A percentile compares a stretch with the other conserved stretches of the same genome.
These are phyloP conservation scores for Tupaia tana DNA, from an alignment of 2,113 vertebrate genomes.

Conservation along the genomic window DNA sequence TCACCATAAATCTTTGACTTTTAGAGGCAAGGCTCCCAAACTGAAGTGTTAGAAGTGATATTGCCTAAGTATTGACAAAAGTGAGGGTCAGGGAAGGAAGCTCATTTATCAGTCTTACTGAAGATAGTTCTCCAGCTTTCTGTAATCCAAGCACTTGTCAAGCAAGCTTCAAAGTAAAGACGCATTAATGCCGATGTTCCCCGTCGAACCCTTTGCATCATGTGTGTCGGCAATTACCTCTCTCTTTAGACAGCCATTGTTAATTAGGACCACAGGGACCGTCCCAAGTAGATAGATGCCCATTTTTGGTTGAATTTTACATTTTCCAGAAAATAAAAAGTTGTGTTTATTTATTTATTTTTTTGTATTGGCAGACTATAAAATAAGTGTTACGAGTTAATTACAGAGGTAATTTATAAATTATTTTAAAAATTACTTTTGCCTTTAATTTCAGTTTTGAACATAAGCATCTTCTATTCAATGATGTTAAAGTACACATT, in stretches of 20 bases:
- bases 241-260: slow-evolving; percentile 83
- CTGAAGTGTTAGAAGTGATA: slow-evolving; percentile 79
- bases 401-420: slow-evolving; percentile 78
- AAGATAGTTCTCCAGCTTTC: slow-evolving; percentile 84
- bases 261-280: slow-evolving; percentile 85
- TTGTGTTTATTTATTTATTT: slow-evolving; percentile 72
- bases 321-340: slow-evolving; percentile 81
- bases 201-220: slow-evolving; percentile 82
- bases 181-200: slow-evolving; percentile 85
- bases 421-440: neutral
- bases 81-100: slow-evolving; percentile 73
- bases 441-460: neutral
- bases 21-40: slow-evolving; percentile 78
- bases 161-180: slow-evolving; percentile 83
- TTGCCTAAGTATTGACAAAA: slow-evolving; percentile 82
- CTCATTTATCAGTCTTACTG: slow-evolving; percentile 83
- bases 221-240: slow-evolving; percentile 87
- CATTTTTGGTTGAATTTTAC: slow-evolving; percentile 79
- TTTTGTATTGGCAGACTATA: slow-evolving; percentile 84
- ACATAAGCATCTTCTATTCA: slow-evolving; percentile 1
- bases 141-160: slow-evolving; percentile 84
- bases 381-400: slow-evolving; percentile 81
- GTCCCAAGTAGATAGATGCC: slow-evolving; percentile 85
- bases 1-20: slow-evolving; percentile 87
- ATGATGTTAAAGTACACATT: neutral